Conservation (phyloP, 2,113 vertebrate genomes). For the Sylvilagus bachmani region DNA sequence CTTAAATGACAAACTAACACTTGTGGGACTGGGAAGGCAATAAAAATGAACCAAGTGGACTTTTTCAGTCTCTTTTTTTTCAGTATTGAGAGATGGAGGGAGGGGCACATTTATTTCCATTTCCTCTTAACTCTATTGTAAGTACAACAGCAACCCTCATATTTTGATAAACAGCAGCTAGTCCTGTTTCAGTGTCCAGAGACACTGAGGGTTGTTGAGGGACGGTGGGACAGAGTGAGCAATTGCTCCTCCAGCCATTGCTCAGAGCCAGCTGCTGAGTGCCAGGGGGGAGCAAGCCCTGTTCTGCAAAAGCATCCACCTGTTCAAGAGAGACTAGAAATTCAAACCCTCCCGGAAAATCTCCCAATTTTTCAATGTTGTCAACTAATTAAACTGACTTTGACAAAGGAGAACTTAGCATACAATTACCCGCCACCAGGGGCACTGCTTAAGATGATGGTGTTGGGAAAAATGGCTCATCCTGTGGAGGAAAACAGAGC, state of each 20-base stretch:
- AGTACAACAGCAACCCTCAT: neutral
- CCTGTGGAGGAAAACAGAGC: neutral
- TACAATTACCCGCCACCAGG: neutral
- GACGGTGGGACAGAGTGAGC: neutral
- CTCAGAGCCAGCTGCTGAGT: neutral
- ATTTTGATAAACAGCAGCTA: neutral
- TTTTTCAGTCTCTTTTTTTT: neutral
- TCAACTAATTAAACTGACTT: conserved; percentile 37
- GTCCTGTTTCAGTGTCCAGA: neutral
- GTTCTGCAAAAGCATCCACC: neutral
- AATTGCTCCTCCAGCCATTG: neutral
- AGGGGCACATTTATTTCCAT: neutral
- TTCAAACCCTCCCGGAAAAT: neutral
- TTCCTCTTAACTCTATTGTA: neutral
- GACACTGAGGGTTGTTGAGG: neutral
- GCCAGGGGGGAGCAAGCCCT: neutral
- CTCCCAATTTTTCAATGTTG: neutral
- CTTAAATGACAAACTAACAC: neutral
- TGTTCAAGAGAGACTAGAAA: neutral
- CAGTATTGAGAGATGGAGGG: neutral
- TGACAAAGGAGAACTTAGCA: neutral
- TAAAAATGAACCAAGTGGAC: neutral
- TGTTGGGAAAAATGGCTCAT: neutral
- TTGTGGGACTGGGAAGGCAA: neutral
- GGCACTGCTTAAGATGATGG: neutral